Conservation (phyloP, 2,113 vertebrate genomes). For the Procavia capensis region DNA sequence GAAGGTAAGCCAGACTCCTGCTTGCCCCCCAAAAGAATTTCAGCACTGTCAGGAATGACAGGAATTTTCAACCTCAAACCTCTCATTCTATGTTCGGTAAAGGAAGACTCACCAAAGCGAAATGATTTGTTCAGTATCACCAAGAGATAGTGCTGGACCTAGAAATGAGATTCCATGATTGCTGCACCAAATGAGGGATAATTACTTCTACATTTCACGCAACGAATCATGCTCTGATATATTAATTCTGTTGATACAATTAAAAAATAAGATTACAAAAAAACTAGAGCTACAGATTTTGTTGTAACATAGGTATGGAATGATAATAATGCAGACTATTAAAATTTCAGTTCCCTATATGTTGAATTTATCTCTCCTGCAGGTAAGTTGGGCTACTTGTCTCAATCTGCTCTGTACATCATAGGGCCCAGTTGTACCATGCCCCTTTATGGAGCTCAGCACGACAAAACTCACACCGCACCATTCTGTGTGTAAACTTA, state of each 20-base stretch:
- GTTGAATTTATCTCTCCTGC: neutral
- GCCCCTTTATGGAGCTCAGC: neutral
- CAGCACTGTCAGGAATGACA: neutral
- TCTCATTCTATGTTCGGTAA: neutral
- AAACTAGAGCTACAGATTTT: neutral
- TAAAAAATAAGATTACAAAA: neutral
- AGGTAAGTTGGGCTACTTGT: neutral
- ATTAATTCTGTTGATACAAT: neutral
- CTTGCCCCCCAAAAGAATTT: neutral
- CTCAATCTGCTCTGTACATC: neutral
- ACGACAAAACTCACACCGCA: neutral
- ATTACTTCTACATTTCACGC: neutral
- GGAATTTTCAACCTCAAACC: neutral
- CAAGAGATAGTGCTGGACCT: neutral
- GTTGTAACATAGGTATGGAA: neutral
- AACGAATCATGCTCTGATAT: neutral
- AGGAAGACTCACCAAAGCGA: neutral
- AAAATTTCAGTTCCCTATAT: neutral
- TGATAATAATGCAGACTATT: neutral
- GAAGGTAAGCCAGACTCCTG: neutral
- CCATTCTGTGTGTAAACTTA: neutral
- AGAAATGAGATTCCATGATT: neutral
- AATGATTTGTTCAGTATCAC: neutral
- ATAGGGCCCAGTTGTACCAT: neutral
- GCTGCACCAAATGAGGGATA: neutral